Base-by-base conservation (phyloP, 2,888 invertebrate genomes). In the Empis stercorea region DNA sequence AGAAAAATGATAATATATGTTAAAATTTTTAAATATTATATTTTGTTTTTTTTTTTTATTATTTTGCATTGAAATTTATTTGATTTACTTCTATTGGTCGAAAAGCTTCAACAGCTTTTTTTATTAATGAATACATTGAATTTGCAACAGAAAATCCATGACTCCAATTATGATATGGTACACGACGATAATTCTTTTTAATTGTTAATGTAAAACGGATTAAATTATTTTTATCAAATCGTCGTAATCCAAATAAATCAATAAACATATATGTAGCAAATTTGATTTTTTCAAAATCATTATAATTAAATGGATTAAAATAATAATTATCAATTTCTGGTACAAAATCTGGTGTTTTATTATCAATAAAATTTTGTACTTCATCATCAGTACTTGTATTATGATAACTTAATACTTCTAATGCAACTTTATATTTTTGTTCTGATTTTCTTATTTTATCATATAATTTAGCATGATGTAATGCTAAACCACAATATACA, bases 141-240 rank as follows among this genome's bases (percentile, higher is more conserved):
- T 89, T 86, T 3, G 88, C 87, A 0, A 89, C 89, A 0, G 87
- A 80, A 75, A 88, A 89, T 1, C 86, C 89, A 60, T 91, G 89
- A 20, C 82, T 81, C 80, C 88, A 91, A 64, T 89, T 91, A 63
- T 91, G 89, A 61, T 89, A 89, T 0, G 87, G 85, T 1, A 88
- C 87, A 27, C 79, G 71, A 10, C 89, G 73, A 62, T 91, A 89
- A 68, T 89, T 89, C 65, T 87, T 89, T 60, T 80, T 78, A 4
- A 89, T 87, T 0, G 88, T 89, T 55, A 89, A 62, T 2, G 83
- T 79, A 60, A 89, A 91, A 46, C 80, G 73, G 27, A 80, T 74
- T 45, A 88, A 63, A 43, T 79, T 78, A 53, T 76, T 76, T 20
- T 74, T 64, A 56, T 88, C 85, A 64, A 84, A 87, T 37, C 78